A percentile compares a stretch with the other conserved stretches of the same genome.
Conservation (phyloP, 92 coral and sea anemone genomes). For the Porites rus region DNA sequence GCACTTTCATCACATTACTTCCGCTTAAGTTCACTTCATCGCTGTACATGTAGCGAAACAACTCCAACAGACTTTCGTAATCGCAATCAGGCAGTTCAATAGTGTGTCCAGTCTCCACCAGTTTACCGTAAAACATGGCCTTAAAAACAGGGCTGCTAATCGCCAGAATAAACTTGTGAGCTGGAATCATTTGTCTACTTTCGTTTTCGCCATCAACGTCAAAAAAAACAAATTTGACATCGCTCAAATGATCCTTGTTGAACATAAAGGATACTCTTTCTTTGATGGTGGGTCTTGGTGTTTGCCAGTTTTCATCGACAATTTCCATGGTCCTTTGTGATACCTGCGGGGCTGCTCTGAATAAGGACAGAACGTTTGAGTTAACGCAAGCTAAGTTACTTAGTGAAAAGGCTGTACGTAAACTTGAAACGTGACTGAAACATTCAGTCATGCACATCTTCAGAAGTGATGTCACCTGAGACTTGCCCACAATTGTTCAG, state of each 20-base stretch:
- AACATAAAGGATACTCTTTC: slow-evolving; percentile 68
- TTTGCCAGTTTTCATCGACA: slow-evolving; percentile 53
- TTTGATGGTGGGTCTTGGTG: slow-evolving; percentile 57
- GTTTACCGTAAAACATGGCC: slow-evolving; percentile 71
- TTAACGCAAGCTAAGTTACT: too few species aligned
- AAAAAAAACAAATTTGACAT: slow-evolving; percentile 43
- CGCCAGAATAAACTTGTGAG: slow-evolving; percentile 61
- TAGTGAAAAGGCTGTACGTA: too few species aligned
- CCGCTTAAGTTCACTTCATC: slow-evolving; percentile 54
- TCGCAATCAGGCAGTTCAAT: slow-evolving; percentile 61
- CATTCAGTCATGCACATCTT: too few species aligned
- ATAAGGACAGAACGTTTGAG: too few species aligned
- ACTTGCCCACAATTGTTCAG: too few species aligned
- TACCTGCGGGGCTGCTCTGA: too few species aligned
- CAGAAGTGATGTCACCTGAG: too few species aligned
- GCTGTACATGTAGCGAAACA: slow-evolving; percentile 62
- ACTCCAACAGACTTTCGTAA: slow-evolving; percentile 31
- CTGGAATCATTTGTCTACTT: slow-evolving; percentile 21
- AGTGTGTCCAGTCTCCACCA: slow-evolving; percentile 56
- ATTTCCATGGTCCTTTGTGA: too few species aligned
- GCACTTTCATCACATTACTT: slow-evolving; percentile 43
- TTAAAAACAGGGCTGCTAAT: slow-evolving; percentile 63
- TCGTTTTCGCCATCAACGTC: slow-evolving; percentile 1
- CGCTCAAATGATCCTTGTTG: slow-evolving; percentile 59
- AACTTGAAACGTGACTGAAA: too few species aligned